These are phyloP conservation scores for Choloepus hoffmanni DNA, from an alignment of 2,113 vertebrate genomes.

Conservation along the genomic window DNA sequence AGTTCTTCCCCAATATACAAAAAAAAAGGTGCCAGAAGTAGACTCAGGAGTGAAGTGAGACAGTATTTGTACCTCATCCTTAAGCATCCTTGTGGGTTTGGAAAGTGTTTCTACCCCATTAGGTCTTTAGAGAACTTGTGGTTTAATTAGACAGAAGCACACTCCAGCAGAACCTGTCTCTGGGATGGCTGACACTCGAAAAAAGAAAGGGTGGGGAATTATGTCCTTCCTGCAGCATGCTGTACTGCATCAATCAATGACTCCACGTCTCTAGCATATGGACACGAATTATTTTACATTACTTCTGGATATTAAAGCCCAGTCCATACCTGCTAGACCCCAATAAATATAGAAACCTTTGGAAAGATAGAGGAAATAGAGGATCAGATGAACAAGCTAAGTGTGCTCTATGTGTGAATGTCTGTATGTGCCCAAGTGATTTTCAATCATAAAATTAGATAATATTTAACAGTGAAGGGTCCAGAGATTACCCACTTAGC, in stretches of 20 bases:
- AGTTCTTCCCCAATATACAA: neutral
- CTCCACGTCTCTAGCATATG: neutral
- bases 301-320: neutral
- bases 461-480: conserved; percentile 44
- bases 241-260: neutral
- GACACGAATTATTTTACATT: neutral
- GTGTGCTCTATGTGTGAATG: too few species aligned
- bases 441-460: conserved; percentile 48
- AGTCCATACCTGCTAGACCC: neutral
- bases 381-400: neutral
- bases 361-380: conserved; percentile 14
- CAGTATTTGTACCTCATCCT: conserved; percentile 17
- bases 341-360: neutral
- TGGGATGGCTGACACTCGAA: conserved; percentile 22
- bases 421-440: neutral
- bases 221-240: neutral
- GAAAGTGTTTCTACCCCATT: neutral
- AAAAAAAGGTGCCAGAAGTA: neutral
- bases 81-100: neutral
- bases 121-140: neutral
- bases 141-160: conserved; percentile 6
- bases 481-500: conserved; percentile 6
- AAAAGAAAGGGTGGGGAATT: neutral
- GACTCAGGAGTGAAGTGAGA: neutral
- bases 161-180: conserved; percentile 15